phyloP scores from a whole-genome alignment of 2,113 vertebrate species.

The Mesembrinibis cayennensis region DNA sequence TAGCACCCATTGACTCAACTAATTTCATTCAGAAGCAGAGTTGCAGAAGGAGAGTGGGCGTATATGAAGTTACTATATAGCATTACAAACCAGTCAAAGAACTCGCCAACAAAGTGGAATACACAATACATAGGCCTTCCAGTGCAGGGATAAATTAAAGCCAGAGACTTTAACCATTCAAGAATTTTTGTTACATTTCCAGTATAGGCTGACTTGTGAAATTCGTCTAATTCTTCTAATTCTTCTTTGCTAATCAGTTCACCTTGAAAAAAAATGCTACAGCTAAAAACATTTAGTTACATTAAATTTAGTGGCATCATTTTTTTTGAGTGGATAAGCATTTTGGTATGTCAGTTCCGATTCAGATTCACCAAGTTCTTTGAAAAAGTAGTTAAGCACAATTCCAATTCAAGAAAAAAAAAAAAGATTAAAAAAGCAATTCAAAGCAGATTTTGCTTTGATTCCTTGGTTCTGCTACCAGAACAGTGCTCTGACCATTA shows the following conservation, averaged over 20 bases:
- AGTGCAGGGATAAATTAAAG: neutral
- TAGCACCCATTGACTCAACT: neutral
- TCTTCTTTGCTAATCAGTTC: neutral
- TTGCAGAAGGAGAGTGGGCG: neutral
- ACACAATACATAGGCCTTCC: neutral
- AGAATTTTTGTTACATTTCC: neutral
- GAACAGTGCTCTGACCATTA: neutral
- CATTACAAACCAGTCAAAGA: neutral
- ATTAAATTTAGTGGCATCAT: neutral
- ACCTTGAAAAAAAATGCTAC: neutral
- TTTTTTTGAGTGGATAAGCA: neutral
- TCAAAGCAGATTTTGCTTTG: neutral
- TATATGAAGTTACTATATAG: neutral
- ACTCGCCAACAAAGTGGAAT: neutral
- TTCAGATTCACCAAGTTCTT: neutral
- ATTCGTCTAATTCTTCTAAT: too few species aligned
- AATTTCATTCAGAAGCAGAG: conserved; percentile 13
- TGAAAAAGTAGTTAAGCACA: neutral
- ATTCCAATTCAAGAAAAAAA: neutral
- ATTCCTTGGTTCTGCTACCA: neutral
- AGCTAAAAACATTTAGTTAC: neutral
- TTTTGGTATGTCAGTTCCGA: neutral
- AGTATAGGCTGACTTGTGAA: neutral
- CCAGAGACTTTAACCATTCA: neutral
- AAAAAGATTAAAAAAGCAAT: neutral